phyloP scores from a whole-genome alignment of 2,888 invertebrate genomes.

The Xanthorhoe designata region DNA sequence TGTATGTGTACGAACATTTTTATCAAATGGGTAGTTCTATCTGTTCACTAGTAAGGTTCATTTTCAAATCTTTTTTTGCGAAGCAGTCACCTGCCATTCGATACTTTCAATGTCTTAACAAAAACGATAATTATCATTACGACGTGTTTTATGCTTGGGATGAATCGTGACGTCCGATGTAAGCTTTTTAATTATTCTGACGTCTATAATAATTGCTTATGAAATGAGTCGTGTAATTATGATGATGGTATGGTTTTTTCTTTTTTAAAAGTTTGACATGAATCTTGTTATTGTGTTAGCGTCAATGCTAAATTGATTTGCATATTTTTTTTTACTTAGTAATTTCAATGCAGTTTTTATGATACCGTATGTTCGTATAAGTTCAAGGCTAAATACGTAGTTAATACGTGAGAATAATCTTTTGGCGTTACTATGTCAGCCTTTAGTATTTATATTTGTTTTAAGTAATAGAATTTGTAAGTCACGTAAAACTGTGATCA shows the following conservation, averaged over 20 bases:
- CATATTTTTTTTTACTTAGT: not conserved
- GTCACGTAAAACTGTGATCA: constrained; percentile 72
- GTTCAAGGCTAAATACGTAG: too few relatives aligned
- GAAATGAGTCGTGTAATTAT: constrained; percentile 28
- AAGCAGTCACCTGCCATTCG: constrained; percentile 23
- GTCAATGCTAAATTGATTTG: not conserved
- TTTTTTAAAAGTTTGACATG: not conserved
- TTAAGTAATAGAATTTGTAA: constrained; percentile 57
- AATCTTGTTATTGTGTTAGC: not conserved
- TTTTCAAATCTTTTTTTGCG: constrained; percentile 12
- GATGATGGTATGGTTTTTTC: not conserved
- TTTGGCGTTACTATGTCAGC: not conserved
- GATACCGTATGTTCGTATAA: too few relatives aligned
- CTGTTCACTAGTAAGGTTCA: constrained; percentile 8
- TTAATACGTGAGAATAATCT: not conserved
- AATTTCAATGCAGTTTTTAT: not conserved
- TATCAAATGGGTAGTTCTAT: constrained; percentile 4
- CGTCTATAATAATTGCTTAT: constrained; percentile 31
- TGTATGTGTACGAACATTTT: not conserved
- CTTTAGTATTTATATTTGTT: constrained; percentile 48
- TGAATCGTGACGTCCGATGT: constrained; percentile 33
- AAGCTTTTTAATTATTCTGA: constrained; percentile 42
- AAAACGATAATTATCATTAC: constrained; percentile 36
- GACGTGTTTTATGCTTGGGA: constrained; percentile 14
- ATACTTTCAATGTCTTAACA: constrained; percentile 23